Evolutionary conservation across 2,888 invertebrate species (phyloP), one percentile per base, ranked within the genome.

Genomic region (Trichogramma dendrolimi): DNA sequence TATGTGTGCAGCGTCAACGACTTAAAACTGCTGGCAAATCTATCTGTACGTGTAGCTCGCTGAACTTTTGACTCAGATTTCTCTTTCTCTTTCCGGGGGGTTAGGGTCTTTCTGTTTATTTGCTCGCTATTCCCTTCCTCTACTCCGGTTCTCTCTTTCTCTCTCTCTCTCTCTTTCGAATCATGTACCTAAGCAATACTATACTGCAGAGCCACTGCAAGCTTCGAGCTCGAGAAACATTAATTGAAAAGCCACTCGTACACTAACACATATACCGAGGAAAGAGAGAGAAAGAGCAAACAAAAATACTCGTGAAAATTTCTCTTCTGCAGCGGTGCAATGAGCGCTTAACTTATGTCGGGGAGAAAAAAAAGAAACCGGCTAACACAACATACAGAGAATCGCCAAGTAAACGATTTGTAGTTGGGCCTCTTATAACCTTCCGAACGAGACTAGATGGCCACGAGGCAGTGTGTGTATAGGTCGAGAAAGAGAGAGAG

Each of bases 181-280:
- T 27, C 27, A 27, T 27, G 27, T 27, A 27, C 27, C 27, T 27
- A 2, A 27, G 27, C 27, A 27, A 27, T 27, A 27, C 27, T 27
- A 27, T 27, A 27, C 27, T 27, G 27, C 27, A 27, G 27, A 27
- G 27, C 27, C 27, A n/a, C 6, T 43, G 48, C 42, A 40, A 60
- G 63, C 60, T 60, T 61, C 49, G 55, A 61, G 46, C n/a, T 46
- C 46, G n/a, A n/a, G 46, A 62, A 62, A 55, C 63, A 63, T 63
- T 63, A 63, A 63, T 63, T 63, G 60, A 63, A 63, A 63, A 61
- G 60, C 60, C 55, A 51, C 49, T 63, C 61, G 47, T 44, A 48
- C 53, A 43, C 27, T 14, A 5, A 27, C 10, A 48, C 40, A 38
- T 7, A 50, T 5, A 14, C 39, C 11, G 4, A n/a, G 41, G 42